Evolutionary conservation across 1,140 invertebrate species (phyloP).

Genomic region (Aphelinus certus): DNA sequence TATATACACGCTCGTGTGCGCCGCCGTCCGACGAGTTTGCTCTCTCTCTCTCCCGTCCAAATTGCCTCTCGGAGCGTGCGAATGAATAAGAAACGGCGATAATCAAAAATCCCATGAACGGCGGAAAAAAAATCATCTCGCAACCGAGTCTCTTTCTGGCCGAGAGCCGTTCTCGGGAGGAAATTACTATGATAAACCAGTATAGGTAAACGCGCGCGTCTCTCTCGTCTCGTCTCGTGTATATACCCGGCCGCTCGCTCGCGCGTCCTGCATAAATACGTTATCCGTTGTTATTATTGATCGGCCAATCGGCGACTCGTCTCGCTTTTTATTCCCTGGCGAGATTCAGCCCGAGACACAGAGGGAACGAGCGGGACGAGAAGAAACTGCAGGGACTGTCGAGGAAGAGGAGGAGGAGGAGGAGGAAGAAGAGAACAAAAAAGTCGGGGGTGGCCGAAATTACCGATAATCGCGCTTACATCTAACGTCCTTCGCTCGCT

Average conservation of each 20-base stretch:
- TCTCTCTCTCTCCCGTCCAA: background rate
- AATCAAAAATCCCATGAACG: constrained; percentile 27
- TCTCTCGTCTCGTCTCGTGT: background rate
- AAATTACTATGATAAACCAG: constrained; percentile 65
- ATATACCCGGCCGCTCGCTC: constrained; percentile 13
- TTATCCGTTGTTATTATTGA: constrained; percentile 62
- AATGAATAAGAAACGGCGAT: constrained; percentile 35
- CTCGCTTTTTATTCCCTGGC: too few relatives aligned
- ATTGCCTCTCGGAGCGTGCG: constrained; percentile 18
- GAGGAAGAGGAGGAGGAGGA: too few relatives aligned
- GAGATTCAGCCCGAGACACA: too few relatives aligned
- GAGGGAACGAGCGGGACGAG: too few relatives aligned
- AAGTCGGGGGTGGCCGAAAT: constrained; percentile 50
- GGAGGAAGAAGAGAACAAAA: too few relatives aligned
- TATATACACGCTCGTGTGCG: too few relatives aligned
- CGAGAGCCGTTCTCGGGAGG: background rate
- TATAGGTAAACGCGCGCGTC: constrained; percentile 38
- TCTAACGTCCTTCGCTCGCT: constrained; percentile 43
- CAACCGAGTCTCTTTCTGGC: too few relatives aligned
- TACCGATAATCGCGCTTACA: constrained; percentile 59
- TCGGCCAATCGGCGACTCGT: constrained; percentile 42
- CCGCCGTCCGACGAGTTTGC: too few relatives aligned
- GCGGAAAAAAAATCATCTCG: background rate
- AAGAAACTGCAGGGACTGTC: too few relatives aligned
- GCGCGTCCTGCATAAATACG: constrained; percentile 49